A percentile compares a stretch with the other conserved stretches of the same genome.
phyloP scores from a whole-genome alignment of 2,797 vertebrate species.

The Pantherophis vulpinus region DNA sequence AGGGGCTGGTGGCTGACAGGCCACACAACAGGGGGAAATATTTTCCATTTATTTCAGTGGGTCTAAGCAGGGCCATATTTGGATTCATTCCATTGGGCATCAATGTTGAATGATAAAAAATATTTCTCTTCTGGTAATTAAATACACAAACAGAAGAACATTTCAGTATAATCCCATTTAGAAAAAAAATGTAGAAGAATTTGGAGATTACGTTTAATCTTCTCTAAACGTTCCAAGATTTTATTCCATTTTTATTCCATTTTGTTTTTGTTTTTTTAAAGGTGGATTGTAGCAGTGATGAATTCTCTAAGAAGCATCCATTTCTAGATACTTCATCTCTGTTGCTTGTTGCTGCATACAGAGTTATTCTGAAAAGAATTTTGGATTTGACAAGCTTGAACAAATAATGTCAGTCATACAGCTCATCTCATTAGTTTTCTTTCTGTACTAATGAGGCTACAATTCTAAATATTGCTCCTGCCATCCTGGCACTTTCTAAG shows the following conservation, averaged over 20 bases:
- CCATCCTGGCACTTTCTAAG: constrained; percentile 25
- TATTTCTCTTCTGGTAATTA: background rate
- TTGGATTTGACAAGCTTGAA: constrained; percentile 1
- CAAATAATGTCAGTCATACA: constrained; percentile 26
- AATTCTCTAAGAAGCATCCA: constrained; percentile 29
- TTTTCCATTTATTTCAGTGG: background rate
- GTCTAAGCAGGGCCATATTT: background rate
- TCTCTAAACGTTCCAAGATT: background rate
- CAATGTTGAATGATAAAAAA: background rate
- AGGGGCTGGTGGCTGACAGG: no score
- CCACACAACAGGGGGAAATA: background rate
- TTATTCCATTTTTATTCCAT: background rate
- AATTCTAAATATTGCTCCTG: constrained; percentile 32
- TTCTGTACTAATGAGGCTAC: constrained; percentile 5
- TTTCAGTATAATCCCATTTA: background rate
- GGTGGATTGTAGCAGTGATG: background rate
- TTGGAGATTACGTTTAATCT: background rate
- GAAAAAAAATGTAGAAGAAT: background rate
- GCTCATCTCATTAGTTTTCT: constrained; percentile 21
- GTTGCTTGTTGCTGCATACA: background rate
- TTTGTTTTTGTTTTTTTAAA: background rate
- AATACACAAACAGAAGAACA: background rate
- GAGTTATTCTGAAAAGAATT: background rate
- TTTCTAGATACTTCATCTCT: constrained; percentile 39
- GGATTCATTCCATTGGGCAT: background rate